Conservation (phyloP, 2,888 invertebrate genomes). For the Thymelicus acteon region DNA sequence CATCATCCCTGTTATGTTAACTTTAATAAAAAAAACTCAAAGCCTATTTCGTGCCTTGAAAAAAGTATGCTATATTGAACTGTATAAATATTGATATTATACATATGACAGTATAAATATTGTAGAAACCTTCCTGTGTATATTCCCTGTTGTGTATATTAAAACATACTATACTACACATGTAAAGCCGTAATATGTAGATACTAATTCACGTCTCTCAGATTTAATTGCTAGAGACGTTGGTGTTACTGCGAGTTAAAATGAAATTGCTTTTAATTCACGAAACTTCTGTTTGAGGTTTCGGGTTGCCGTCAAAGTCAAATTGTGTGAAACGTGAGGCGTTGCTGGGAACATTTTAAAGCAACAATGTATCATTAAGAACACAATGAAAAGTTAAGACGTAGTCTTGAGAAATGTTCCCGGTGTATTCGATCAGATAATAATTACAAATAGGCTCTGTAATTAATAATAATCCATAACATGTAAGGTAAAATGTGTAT, state of each 20-base stretch:
- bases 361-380: constrained; percentile 31
- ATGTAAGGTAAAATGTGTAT: no score
- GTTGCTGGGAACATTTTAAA: constrained; percentile 21
- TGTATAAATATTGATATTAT: no score
- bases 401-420: constrained; percentile 5
- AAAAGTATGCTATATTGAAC: no score
- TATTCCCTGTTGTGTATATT: no score
- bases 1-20: no score
- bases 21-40: no score
- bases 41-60: no score
- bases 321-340: constrained; percentile 30
- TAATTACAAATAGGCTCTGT: neutral
- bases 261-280: constrained; percentile 43
- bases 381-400: constrained; percentile 33
- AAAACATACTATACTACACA: no score
- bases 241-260: constrained; percentile 38
- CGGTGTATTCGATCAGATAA: neutral
- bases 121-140: no score
- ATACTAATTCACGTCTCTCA: neutral
- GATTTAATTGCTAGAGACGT: constrained; percentile 40
- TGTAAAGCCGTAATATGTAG: neutral
- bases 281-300: constrained; percentile 37
- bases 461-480: neutral
- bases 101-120: no score
- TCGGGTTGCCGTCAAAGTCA: constrained; percentile 30